These are phyloP conservation scores for Oscheius myriophilus DNA, from an alignment of 2,888 invertebrate genomes.

Conservation along the genomic window DNA sequence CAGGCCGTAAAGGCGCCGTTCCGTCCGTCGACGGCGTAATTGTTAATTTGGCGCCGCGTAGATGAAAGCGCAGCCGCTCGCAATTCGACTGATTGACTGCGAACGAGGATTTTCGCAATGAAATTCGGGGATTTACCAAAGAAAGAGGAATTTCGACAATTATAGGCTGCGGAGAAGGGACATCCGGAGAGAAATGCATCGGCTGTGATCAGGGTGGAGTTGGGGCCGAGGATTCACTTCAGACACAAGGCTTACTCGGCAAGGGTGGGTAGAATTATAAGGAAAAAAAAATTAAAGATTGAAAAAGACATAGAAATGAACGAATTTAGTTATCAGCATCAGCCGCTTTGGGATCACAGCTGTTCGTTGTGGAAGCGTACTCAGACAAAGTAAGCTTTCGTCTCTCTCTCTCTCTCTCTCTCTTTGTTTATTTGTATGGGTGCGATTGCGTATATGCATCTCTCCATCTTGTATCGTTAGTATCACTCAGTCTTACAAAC, in stretches of 20 bases:
- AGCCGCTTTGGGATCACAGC: neutral
- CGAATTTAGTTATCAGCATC: neutral
- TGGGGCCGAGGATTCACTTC: slow-evolving; percentile 47
- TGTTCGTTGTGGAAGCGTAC: neutral
- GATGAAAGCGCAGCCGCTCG: slow-evolving; percentile 16
- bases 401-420: no score
- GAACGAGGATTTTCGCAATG: neutral
- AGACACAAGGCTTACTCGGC: slow-evolving; percentile 51
- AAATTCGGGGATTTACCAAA: neutral
- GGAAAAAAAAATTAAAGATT: neutral
- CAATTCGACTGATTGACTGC: slow-evolving; percentile 29
- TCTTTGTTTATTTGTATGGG: no score
- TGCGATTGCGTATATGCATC: no score
- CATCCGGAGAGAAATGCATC: slow-evolving; percentile 57
- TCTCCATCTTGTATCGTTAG: no score
- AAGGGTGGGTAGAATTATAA: neutral
- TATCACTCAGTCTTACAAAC: no score
- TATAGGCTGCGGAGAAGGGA: slow-evolving; percentile 60
- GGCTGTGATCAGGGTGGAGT: slow-evolving; percentile 51
- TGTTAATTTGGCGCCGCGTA: slow-evolving; percentile 26
- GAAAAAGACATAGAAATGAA: no score
- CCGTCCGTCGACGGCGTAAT: slow-evolving; percentile 1
- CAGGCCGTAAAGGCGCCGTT: no score
- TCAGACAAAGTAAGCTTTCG: slow-evolving; percentile 6
- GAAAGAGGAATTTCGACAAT: neutral